Evolutionary conservation across 2,113 vertebrate genomes (phyloP).

Genomic region (Cercocebus atys): DNA sequence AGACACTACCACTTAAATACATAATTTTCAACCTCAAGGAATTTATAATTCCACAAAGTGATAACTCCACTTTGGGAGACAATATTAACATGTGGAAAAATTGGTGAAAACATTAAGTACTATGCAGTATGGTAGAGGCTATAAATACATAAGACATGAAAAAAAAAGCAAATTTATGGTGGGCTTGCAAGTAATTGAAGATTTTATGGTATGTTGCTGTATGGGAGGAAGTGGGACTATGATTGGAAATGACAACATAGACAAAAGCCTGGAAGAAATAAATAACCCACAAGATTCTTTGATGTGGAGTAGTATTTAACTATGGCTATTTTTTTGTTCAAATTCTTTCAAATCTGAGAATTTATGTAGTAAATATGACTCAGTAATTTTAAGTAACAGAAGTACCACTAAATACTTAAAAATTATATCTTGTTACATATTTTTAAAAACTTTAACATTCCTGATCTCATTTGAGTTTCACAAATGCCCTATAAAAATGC

Average conservation of each 20-base stretch:
- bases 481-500: background rate
- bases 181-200: background rate
- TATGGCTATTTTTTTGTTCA: background rate
- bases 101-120: background rate
- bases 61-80: background rate
- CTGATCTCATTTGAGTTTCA: background rate
- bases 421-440: background rate
- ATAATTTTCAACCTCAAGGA: background rate
- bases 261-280: background rate
- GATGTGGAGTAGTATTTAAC: background rate
- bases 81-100: background rate
- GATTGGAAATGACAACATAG: background rate
- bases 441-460: constrained; percentile 30
- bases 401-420: background rate
- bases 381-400: constrained; percentile 4
- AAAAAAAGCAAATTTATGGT: constrained; percentile 26
- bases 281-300: background rate
- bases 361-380: constrained; percentile 13
- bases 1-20: background rate
- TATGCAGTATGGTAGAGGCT: background rate
- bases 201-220: background rate
- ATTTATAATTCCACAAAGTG: background rate
- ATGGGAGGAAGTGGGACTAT: background rate
- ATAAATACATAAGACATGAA: background rate
- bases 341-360: constrained; percentile 46